Evolutionary conservation across 2,113 vertebrate species (phyloP), one percentile per base, ranked within the genome.

Genomic region (Pipra filicauda): DNA sequence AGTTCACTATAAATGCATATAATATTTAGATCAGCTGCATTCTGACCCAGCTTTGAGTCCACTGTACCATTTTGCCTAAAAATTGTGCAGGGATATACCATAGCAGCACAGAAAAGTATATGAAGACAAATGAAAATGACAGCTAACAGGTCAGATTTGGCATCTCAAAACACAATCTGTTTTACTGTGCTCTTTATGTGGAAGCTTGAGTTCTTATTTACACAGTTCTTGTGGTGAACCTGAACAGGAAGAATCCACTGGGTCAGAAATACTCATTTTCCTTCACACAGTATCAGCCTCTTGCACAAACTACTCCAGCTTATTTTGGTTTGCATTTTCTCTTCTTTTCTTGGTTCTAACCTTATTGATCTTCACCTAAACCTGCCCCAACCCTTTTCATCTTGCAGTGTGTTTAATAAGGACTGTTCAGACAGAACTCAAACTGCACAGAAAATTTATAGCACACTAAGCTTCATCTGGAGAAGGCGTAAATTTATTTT

Each of bases 401-500:
- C 61, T 95, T 85, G 67, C 33, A 82, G 69, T 83, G 44, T 94
- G 85, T 94, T 95, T 95, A 97, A 96, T 61, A 91, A 88, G 81
- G 48, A 31, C 58, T 96, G 69, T 94, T 95, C 72, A 86, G 88
- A 75, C 39, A 88, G 81, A 97, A 94, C 78, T 95, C 85, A 87
- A 97, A 95, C 79, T 64, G 51, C 89, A 94, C 59, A 43, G 86
- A 97, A 41, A 86, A 98, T 97, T 97, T 96, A 97, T 62, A 88
- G 65, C 77, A 83, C 41, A 86, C 54, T 57, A 84, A 96, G 30
- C 51, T 78, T 97, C 59, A 76, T 81, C 76, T 91, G 88, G 85
- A 96, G 59, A 89, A 97, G 59, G 59, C 3, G 46, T 64, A 95
- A 87, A 97, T 96, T 97, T 97, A 95, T 97, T 95, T 97, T 95